phyloP scores from a whole-genome alignment of 2,113 vertebrate species.

The Zosterops hypoxanthus region DNA sequence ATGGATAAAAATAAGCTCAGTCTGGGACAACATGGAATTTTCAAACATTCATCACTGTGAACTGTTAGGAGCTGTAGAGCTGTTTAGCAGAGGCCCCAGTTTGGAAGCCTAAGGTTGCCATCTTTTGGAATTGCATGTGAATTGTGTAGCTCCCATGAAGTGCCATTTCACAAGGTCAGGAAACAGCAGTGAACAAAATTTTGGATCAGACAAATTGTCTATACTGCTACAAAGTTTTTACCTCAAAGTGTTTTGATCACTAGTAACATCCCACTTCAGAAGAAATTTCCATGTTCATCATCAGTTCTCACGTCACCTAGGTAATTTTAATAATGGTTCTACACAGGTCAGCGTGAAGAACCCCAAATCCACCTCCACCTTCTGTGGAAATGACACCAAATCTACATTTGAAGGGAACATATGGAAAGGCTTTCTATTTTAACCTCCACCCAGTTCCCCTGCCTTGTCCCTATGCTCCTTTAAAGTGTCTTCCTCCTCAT shows the following conservation, averaged over 20 bases:
- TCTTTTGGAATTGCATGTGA: constrained; percentile 43
- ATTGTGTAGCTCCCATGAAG: neutral
- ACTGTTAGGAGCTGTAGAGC: neutral
- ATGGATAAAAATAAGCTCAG: neutral
- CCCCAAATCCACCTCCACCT: neutral
- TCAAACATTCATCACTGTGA: neutral
- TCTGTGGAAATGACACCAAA: neutral
- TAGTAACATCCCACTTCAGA: neutral
- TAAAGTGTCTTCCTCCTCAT: neutral
- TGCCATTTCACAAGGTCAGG: neutral
- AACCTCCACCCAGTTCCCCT: neutral
- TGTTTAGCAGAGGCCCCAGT: neutral
- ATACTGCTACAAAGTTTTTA: neutral
- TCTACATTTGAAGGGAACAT: neutral
- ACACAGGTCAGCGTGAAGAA: neutral
- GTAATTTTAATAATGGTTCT: neutral
- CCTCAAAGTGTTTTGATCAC: neutral
- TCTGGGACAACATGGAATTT: neutral
- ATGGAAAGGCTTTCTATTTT: neutral
- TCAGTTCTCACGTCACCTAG: neutral
- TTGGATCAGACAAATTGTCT: neutral
- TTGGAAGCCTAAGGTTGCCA: constrained; percentile 51
- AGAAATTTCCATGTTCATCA: neutral
- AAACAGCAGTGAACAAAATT: neutral
- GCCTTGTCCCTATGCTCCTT: neutral